Conservation (phyloP, 2,888 invertebrate genomes). For the Tromatobia lineatoria region DNA sequence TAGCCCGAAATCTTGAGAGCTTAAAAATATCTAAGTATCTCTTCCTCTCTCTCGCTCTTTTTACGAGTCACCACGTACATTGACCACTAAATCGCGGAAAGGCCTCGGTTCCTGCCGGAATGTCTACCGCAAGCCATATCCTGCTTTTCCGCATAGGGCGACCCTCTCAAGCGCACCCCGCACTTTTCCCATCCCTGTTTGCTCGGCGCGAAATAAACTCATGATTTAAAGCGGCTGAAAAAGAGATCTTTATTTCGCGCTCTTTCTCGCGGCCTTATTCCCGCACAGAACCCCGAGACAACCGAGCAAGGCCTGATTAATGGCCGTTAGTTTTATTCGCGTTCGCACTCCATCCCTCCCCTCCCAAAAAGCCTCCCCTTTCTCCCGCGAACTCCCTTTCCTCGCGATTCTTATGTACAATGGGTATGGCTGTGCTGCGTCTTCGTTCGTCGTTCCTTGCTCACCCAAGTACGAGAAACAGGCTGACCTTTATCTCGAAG, state of each 20-base stretch:
- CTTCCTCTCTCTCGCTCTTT: slow-evolving; percentile 20
- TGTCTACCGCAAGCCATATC: slow-evolving; percentile 36
- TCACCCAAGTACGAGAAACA: slow-evolving; percentile 60
- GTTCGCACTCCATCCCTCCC: slow-evolving; percentile 53
- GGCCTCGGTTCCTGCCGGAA: slow-evolving; percentile 25
- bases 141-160: slow-evolving; percentile 1
- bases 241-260: slow-evolving; percentile 80
- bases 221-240: slow-evolving; percentile 81
- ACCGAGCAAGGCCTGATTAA: slow-evolving; percentile 81
- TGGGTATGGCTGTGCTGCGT: slow-evolving; percentile 46
- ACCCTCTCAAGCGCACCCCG: slow-evolving; percentile 47
- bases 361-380: slow-evolving; percentile 38
- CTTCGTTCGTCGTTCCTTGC: slow-evolving; percentile 57
- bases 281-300: slow-evolving; percentile 73
- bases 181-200: slow-evolving; percentile 53
- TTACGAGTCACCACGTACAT: slow-evolving; percentile 48
- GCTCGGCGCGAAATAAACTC: slow-evolving; percentile 79
- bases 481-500: slow-evolving; percentile 79
- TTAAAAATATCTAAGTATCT: neutral
- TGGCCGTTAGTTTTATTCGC: slow-evolving; percentile 83
- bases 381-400: slow-evolving; percentile 49
- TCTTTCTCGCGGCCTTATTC: slow-evolving; percentile 74
- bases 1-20: neutral
- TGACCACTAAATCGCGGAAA: slow-evolving; percentile 59
- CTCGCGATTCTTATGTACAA: slow-evolving; percentile 32